Evolutionary conservation across 2,797 vertebrate genomes (phyloP), one percentile per base, ranked within the genome.

Genomic region (Hoplostethus atlanticus): DNA sequence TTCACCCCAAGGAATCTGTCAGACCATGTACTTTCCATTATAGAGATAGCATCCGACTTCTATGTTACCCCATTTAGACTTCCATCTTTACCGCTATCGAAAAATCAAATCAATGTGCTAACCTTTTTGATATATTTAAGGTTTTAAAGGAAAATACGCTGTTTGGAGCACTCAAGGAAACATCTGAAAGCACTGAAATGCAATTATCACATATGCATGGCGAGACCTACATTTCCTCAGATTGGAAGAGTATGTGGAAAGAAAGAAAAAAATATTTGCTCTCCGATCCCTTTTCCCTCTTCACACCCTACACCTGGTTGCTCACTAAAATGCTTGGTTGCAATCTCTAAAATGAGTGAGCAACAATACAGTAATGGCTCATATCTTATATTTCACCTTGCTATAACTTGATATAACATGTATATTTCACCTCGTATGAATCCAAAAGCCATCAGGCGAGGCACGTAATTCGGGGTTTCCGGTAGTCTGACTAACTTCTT

Each of bases 1-100:
- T 87, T 84, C 94, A 93, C 92, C 92, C 82, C 86, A 82, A 87
- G 88, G 94, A 93, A 95, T 96, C 95, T 96, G 96, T 95, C 94
- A 91, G 95, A 94, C 95, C 95, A 94, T 95, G 95, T 94, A 95
- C 94, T 96, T 96, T 96, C 96, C 95, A 97, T 97, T 97, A 97
- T 95, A 95, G 95, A 96, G 96, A 98, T 96, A 97, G 94, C 94
- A 96, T 96, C 96, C 95, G 81, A 95, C 95, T 96, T 95, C 95
- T 90, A 77, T 91, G 87, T 93, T 96, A 95, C 94, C 94, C 95
- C 96, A 96, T 97, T 97, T 97, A 96, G 85, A 95, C 95, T 96
- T 96, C 95, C 94, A 95, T 97, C 96, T 93, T 97, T 95, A 95
- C 91, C 86, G 94, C 94, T 96, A 96, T 97, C 95, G 95, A 94